Evolutionary conservation across 2,888 invertebrate species (phyloP).

Genomic region (Anagyrus pseudococci): DNA sequence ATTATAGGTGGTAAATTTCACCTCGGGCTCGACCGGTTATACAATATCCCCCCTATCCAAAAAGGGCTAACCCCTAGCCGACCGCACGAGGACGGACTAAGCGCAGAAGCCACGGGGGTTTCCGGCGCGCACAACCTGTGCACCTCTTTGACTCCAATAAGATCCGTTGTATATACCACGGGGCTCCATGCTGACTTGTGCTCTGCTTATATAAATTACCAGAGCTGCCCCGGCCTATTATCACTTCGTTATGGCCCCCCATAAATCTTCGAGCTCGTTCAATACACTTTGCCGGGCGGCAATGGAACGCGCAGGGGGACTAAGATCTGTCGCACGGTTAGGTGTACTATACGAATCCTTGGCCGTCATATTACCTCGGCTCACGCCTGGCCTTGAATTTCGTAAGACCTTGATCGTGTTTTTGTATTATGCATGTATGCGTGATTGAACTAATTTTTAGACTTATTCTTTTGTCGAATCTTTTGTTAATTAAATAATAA

Average conservation of each 20-base stretch:
- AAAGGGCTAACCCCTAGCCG: not conserved
- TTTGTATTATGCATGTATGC: too few relatives aligned
- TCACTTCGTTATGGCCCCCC: slow-evolving; percentile 58
- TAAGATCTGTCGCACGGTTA: too few relatives aligned
- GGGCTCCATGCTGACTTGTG: not conserved
- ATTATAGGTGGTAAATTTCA: slow-evolving; percentile 5
- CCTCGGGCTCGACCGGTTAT: not conserved
- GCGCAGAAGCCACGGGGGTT: slow-evolving; percentile 48
- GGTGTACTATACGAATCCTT: too few relatives aligned
- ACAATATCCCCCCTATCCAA: too few relatives aligned
- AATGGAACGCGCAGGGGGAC: too few relatives aligned
- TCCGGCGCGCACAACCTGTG: slow-evolving; percentile 47
- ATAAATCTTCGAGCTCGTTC: slow-evolving; percentile 54
- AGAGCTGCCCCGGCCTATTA: slow-evolving; percentile 51
- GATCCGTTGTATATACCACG: slow-evolving; percentile 26
- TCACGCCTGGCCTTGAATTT: not conserved
- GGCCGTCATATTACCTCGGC: too few relatives aligned
- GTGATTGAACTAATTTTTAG: slow-evolving; percentile 48
- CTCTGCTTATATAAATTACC: slow-evolving; percentile 47
- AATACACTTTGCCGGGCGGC: slow-evolving; percentile 41
- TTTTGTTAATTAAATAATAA: too few relatives aligned
- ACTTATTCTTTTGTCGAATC: too few relatives aligned
- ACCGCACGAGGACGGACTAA: slow-evolving; percentile 44
- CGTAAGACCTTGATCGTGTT: slow-evolving; percentile 22
- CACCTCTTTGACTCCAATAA: slow-evolving; percentile 48